phyloP scores from a whole-genome alignment of 2,797 vertebrate genomes.

The Hirundo rustica region DNA sequence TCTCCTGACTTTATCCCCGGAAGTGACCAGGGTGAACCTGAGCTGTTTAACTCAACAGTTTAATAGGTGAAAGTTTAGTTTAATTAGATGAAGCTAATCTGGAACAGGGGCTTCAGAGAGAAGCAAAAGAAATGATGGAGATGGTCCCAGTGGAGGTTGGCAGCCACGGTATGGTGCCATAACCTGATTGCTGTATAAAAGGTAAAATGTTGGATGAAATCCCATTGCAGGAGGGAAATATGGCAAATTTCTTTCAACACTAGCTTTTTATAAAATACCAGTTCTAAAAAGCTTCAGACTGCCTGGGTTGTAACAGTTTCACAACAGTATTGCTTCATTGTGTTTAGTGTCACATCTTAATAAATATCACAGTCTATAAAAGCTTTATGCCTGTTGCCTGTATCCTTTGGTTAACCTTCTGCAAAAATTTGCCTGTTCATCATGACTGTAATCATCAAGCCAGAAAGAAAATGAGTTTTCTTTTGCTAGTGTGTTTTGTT shows the following conservation, averaged over 20 bases:
- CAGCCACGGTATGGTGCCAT: neutral
- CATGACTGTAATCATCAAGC: neutral
- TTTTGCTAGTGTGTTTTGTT: neutral
- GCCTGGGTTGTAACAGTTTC: conserved; percentile 11
- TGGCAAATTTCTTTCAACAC: neutral
- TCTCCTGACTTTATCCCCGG: neutral
- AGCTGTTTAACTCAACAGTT: neutral
- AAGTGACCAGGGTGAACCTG: neutral
- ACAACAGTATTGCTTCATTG: conserved; percentile 17
- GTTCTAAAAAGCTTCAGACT: conserved; percentile 19
- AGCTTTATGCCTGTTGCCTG: neutral
- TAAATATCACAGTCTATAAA: neutral
- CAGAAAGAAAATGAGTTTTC: neutral
- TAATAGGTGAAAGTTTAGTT: neutral
- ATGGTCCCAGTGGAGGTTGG: neutral
- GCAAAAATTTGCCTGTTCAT: conserved; percentile 1
- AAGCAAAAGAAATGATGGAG: neutral
- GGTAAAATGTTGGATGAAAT: conserved; percentile 44
- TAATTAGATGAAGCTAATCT: neutral
- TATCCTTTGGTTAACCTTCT: conserved; percentile 10
- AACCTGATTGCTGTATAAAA: neutral
- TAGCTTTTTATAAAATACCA: conserved; percentile 30
- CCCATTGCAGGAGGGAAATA: neutral
- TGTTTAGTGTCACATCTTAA: conserved; percentile 24
- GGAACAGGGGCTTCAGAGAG: neutral